phyloP scores from a whole-genome alignment of 2,797 vertebrate genomes.

The Eidolon dupreanum region DNA sequence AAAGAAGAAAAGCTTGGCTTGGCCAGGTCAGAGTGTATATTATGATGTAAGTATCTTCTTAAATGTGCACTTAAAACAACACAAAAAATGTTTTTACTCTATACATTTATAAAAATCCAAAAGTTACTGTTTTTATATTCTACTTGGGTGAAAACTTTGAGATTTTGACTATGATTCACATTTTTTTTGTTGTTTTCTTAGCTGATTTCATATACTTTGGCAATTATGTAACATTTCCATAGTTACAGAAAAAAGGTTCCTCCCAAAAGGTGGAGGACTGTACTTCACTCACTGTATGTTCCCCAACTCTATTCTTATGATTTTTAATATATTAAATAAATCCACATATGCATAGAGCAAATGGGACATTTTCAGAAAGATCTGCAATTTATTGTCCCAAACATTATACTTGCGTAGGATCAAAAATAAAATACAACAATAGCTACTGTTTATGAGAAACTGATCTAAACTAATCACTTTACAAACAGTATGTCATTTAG shows the following conservation, averaged over 20 bases:
- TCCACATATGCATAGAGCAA: background rate
- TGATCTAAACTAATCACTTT: background rate
- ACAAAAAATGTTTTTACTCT: background rate
- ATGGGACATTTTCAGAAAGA: slow-evolving; percentile 15
- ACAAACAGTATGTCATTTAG: background rate
- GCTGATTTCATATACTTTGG: background rate
- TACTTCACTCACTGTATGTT: background rate
- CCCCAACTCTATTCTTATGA: background rate
- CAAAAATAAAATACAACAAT: background rate
- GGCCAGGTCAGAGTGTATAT: slow-evolving; percentile 85
- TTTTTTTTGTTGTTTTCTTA: slow-evolving; percentile 33
- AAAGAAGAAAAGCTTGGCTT: slow-evolving; percentile 81
- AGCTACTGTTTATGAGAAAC: background rate
- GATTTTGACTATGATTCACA: background rate
- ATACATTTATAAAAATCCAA: background rate
- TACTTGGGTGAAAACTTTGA: background rate
- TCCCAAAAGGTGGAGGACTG: background rate
- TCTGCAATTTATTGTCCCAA: background rate
- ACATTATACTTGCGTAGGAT: background rate
- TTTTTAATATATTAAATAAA: background rate
- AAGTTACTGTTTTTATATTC: slow-evolving; percentile 20
- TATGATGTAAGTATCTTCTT: slow-evolving; percentile 85
- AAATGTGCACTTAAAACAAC: slow-evolving; percentile 47
- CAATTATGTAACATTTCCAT: slow-evolving; percentile 7
- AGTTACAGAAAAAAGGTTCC: background rate